Base-by-base conservation (phyloP, 2,113 vertebrate genomes). In the Bubo scandiacus region DNA sequence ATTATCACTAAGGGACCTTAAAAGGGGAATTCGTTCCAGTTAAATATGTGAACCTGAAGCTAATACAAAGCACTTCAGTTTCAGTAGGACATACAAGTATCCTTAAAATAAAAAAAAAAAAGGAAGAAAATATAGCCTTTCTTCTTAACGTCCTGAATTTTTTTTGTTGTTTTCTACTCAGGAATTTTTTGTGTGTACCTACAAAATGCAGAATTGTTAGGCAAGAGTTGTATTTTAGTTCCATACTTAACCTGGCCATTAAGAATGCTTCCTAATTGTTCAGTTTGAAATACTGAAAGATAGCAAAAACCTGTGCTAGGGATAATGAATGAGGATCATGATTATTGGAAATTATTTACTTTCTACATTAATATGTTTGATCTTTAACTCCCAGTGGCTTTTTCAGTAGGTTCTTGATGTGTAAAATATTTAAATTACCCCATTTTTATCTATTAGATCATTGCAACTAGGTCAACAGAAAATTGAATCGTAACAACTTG, bases 391-490 rank as follows among this genome's bases (percentile, higher is more conserved):
- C 45, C 65, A 8, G 19, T 40, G 25, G 78, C 58, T 85, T 91
- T 94, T 55, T 88, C 43, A 29, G 25, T 75, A 80, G 58, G 47
- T 45, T 96, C 70, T 95, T 94, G 57, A 65, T 94, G 27, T 87
- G 57, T 59, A 92, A 79, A 94, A 92, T 91, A 92, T 85, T 94
- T 70, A 66, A 87, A 82, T 72, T 79, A 80, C 23, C 40, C 85
- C 11, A 17, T 47, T 68, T 94, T 87, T 80, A 81, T 23, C 27
- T 72, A 15, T 68, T 75, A 87, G 65, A 90, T 94, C 54, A 51
- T 79, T 91, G 72, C 34, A 96, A 81, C 61, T 96, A 79, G 83
- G 95, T 93, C 91, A 96, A 81, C 66, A 88, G 80, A 92, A 96
- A 91, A 94, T 86, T 57, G 83, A 87, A 88, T 94, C 40, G 45